Evolutionary conservation across 2,888 invertebrate genomes (phyloP), one percentile per base, ranked within the genome.

Genomic region (Apomyelois bistriatella): DNA sequence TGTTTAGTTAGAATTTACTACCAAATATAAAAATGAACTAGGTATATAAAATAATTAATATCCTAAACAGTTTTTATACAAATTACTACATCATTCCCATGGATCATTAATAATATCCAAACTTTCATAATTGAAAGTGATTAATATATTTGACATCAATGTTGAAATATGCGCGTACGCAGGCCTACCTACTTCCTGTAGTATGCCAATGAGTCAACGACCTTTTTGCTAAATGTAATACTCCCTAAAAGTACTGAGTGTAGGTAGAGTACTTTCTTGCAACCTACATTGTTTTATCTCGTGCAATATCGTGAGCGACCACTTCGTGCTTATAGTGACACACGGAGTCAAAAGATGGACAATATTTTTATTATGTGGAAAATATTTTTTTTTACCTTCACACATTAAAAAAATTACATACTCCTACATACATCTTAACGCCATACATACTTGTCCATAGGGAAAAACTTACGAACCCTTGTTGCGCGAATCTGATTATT

Each of bases 231-330:
- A 49, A 60, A 62, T 64, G 62, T 62, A 9, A 4, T 3, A 8
- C 63, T 49, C 59, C 61, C 58, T 60, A 64, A 66, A 68, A 59
- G 58, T 51, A 46, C 58, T 53, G 17, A 5, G 64, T 62, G 74
- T 73, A 65, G 71, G 74, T 58, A 48, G 38, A 50, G 48, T 60
- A 64, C 67, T 72, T 68, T 74, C 68, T 54, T 70, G 59, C 67
- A 69, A 58, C 72, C 70, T 68, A 74, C 70, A 68, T 76, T 69
- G 60, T 65, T 60, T 63, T 72, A 73, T 71, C 72, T 70, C 64
- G 65, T 66, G 65, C 65, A 70, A 64, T 70, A 70, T 69, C 64
- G 55, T 38, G 37, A 38, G 22, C 22, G 22, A 22, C 37, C 37
- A 37, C 17, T 36, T 16, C 37, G n/a, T n/a, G 17, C 32, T 28